A percentile compares a stretch with the other conserved stretches of the same genome.
phyloP scores from a whole-genome alignment of 2,113 vertebrate species.

The Xyrauchen texanus region DNA sequence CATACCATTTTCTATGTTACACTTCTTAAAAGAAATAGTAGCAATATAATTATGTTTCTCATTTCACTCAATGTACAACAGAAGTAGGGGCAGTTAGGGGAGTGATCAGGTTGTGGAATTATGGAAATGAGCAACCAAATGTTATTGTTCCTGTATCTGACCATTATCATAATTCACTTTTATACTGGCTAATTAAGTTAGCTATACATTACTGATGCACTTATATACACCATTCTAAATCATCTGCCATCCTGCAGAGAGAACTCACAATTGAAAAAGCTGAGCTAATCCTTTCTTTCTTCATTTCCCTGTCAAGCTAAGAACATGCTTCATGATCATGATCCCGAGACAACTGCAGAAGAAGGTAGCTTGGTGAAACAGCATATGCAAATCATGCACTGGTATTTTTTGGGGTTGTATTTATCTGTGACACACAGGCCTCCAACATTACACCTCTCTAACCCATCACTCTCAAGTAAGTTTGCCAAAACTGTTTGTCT shows the following conservation, averaged over 20 bases:
- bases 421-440: conserved; percentile 11
- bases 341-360: background rate
- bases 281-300: conserved; percentile 24
- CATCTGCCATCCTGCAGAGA: conserved; percentile 19
- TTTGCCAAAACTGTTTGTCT: conserved; percentile 2
- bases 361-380: too few relatives aligned
- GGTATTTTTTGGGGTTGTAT: conserved; percentile 3
- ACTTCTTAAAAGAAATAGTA: too few relatives aligned
- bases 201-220: conserved; percentile 50
- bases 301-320: background rate
- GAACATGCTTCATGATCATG: background rate
- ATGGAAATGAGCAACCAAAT: conserved; percentile 54
- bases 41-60: too few relatives aligned
- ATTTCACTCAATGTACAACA: too few relatives aligned
- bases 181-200: conserved; percentile 53
- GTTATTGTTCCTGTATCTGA: conserved; percentile 48
- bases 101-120: conserved; percentile 42
- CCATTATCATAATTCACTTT: conserved; percentile 57
- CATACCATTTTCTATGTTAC: too few relatives aligned
- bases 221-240: conserved; percentile 52
- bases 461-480: background rate
- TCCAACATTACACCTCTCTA: conserved; percentile 7
- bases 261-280: conserved; percentile 14
- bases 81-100: background rate
- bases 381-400: conserved; percentile 28